Percentiles rank a stretch among this genome's conserved stretches.
These are phyloP conservation scores for Colinus virginianus DNA, from an alignment of 2,113 vertebrate species.

Conservation along the genomic window DNA sequence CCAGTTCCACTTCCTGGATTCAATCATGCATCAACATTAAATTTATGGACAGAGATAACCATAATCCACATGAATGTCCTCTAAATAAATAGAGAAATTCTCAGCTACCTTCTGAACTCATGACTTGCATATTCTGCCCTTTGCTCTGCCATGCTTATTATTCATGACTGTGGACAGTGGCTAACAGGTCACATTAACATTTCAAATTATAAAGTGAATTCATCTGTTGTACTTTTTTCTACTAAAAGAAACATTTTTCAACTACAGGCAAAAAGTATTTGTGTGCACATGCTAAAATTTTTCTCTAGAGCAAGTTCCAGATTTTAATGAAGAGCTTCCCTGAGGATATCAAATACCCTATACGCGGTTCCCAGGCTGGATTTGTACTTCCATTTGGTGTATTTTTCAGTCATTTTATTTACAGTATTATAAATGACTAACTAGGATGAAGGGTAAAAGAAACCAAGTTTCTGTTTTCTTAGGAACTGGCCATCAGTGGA, in stretches of 20 bases:
- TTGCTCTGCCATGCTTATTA: constrained; percentile 24
- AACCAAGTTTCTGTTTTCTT: background rate
- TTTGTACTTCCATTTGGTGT: background rate
- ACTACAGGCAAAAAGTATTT: background rate
- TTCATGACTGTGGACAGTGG: background rate
- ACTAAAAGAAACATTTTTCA: background rate
- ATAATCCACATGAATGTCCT: background rate
- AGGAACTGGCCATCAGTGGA: background rate
- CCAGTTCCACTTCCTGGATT: background rate
- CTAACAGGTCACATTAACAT: constrained; percentile 4
- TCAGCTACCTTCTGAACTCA: background rate
- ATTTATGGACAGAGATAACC: background rate
- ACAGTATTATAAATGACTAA: background rate
- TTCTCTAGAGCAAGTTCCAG: background rate
- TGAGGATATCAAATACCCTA: background rate
- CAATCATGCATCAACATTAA: background rate
- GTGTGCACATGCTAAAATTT: background rate
- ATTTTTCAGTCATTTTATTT: background rate
- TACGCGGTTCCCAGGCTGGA: background rate
- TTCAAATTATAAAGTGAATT: constrained; percentile 7
- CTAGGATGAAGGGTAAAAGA: background rate
- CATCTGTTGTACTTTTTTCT: background rate
- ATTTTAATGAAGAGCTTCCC: background rate
- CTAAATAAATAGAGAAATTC: background rate
- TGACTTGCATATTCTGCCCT: constrained; percentile 42